Base-by-base conservation (phyloP, 2,797 vertebrate species). In the Silurus aristotelis region DNA sequence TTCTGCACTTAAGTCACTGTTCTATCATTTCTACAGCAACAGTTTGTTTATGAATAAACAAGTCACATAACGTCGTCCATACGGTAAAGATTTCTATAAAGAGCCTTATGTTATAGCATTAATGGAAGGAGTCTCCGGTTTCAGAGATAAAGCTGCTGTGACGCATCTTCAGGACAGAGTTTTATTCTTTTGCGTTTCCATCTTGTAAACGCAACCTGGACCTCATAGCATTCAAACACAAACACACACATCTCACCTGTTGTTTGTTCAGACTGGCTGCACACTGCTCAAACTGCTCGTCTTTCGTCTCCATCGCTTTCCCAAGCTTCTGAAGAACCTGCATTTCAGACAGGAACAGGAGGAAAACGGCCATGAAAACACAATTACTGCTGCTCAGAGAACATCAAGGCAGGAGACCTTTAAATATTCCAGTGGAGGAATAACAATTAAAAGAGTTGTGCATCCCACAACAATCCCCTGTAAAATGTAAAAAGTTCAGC, bases 291-390 rank as follows among this genome's bases (percentile, higher is more conserved):
- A 99, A 99, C 90, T 97, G 95, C 83, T 98, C 97, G 13, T 99
- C 97, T 92, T 96, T 98, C 52, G 98, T 99, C 93, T 99, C 97
- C 91, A 97, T 96, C 0, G 96, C 95, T 95, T 98, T 98, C 25
- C 98, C 98, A 91, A 99, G 90, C 92, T 97, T 99, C 89, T 99
- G 98, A 82, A 98, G 90, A 48, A 99, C 97, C 98, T 99, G 91
- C 0, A 38, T 12, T 14, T 72, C 38, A 55, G 6, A 6, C 61
- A 58, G 52, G 25, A 48, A 61, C 64, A 60, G 5, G 66, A 82
- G 46, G 2, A 55, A 60, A 67, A 72, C 55, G 10, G 55, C 19
- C 68, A 70, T 56, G 6, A 8, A n/a, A 48, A 68, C 52, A 55
- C 64, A 38, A 43, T n/a, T 15, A 15, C 31, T n/a, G 58, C 27